These are phyloP conservation scores for Caradrina kadenii DNA, from an alignment of 2,888 invertebrate genomes.

Conservation along the genomic window DNA sequence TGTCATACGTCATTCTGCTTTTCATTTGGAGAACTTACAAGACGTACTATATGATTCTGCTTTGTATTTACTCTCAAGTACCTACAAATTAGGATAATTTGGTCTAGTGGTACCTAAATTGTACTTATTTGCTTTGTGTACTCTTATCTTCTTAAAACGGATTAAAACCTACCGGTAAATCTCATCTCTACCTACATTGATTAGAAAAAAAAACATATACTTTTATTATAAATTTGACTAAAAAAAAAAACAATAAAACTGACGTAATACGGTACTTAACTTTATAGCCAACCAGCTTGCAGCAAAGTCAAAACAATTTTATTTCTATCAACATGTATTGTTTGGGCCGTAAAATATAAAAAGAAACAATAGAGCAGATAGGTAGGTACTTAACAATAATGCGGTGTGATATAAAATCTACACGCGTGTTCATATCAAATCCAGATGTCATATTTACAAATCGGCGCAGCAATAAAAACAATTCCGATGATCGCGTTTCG, in stretches of 20 bases:
- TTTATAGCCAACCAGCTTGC: not conserved
- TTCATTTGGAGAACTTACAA: not conserved
- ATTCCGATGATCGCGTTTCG: slow-evolving; percentile 71
- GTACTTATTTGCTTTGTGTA: no score
- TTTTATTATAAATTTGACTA: no score
- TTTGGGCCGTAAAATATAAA: slow-evolving; percentile 7
- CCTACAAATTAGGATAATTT: no score
- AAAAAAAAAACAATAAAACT: no score
- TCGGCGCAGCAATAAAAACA: slow-evolving; percentile 68
- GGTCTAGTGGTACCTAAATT: no score
- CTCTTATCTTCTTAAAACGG: no score
- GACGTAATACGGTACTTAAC: no score
- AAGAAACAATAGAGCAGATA: not conserved
- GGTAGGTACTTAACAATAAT: slow-evolving; percentile 2
- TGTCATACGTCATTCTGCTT: not conserved
- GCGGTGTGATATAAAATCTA: slow-evolving; percentile 23
- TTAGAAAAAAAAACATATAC: no score
- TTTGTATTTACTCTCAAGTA: no score
- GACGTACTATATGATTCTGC: no score
- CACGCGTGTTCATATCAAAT: slow-evolving; percentile 30
- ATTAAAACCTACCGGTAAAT: no score
- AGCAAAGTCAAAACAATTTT: slow-evolving; percentile 10
- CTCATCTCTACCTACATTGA: no score
- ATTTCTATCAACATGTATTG: slow-evolving; percentile 11
- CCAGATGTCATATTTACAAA: slow-evolving; percentile 66